Base-by-base conservation (phyloP, 1,140 invertebrate species). In the Zaprionus lachaisei region DNA sequence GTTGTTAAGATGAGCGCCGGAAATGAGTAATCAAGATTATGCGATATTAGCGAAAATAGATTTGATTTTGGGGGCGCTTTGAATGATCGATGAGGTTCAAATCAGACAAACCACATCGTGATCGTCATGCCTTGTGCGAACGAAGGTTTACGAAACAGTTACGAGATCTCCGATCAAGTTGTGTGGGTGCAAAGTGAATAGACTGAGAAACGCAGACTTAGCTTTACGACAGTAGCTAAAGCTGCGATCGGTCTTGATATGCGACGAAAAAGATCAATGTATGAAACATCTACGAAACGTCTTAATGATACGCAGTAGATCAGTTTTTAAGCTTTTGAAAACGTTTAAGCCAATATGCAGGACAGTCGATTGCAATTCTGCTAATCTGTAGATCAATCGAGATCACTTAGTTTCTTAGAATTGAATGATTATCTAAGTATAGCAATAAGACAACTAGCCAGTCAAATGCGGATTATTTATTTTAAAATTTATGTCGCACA, bases 1-100 rank as follows among this genome's bases (percentile, higher is more conserved):
- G 80, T 68, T 64, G 63, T 70, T 72, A 70, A 72, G 85, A 80
- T 84, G 85, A 79, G 85, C 85, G 71, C 85, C 85, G 85, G 85
- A 90, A 90, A 90, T 90, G 86, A 90, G 79, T 90, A 90, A 90
- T 90, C 85, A 90, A 90, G 85, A 90, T 87, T 84, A 79, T 90
- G 81, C 71, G 84, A 89, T 90, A 90, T 90, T 90, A 85, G 85
- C 85, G 72, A 82, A 90, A 84, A 84, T 76, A 81, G 72, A 90
- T 80, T 77, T 72, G 74, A 77, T 80, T 79, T 72, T 77, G 74
- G 70, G 74, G 64, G 74, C 64, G 64, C 66, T 74, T 75, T 72
- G 31, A 78, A 83, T 87, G 84, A 87, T 87, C 83, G 85, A 89
- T 89, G 85, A 77, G 81, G 60, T 75, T 74, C 38, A 56, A 55